Evolutionary conservation across 2,797 vertebrate genomes (phyloP), one percentile per base, ranked within the genome.

Genomic region (Oryzias sinensis): DNA sequence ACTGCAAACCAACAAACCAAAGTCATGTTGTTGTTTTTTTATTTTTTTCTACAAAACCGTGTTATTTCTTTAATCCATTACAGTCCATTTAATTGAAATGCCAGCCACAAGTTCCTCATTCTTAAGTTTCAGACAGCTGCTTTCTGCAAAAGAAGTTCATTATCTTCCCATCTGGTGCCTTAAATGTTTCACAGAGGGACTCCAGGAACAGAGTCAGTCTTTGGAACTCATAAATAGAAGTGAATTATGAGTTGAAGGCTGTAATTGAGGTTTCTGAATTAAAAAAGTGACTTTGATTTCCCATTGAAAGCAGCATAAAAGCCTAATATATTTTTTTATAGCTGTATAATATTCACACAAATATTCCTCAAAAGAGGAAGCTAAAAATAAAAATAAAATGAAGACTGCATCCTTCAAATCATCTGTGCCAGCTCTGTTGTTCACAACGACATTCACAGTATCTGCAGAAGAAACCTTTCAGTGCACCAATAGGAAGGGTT

Each of bases 111-210:
- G 53, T 37, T 14, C n/a, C 61, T 50, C 43, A 68, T 77, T 75
- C 37, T 49, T 62, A 54, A 49, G 68, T 58, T 71, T 68, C 63
- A 76, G 76, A 74, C 76, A 74, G 73, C 49, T 63, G 64, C 56
- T 56, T 53, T 77, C 52, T 70, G 43, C 56, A 15, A 42, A 48
- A 77, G 70, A 76, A 69, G 73, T 76, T 81, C 44, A 82, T 82
- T 77, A 77, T 72, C 70, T 59, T 56, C 49, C 76, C 77, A 85
- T 79, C 72, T 76, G 77, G 64, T 56, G 61, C 61, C 72, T 77
- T 68, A 62, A 67, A 55, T 56, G 45, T 74, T 70, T 62, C 64
- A 75, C 60, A 81, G 66, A 72, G 44, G 63, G 67, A 74, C 59
- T 67, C 49, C 59, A 72, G 70, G 53, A 62, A 5, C 53, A 65